Base-by-base conservation (phyloP, 2,888 invertebrate species). In the Dione vanillae region DNA sequence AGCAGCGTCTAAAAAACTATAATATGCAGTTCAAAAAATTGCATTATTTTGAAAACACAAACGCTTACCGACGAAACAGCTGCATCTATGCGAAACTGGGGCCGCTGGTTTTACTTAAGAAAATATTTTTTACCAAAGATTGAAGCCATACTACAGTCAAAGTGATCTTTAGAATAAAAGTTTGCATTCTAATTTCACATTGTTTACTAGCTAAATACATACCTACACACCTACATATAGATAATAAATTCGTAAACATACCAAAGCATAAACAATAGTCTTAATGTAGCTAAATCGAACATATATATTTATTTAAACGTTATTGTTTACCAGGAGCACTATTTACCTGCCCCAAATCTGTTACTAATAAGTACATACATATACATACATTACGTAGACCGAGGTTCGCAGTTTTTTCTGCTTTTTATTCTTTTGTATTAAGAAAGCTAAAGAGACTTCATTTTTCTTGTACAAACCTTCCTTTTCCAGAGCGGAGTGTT, bases 351-450 rank as follows among this genome's bases (percentile, higher is more conserved):
- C 47, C 70, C 41, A 67, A n/a, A 43, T 61, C 51, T 61, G 37
- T 43, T 49, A 35, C 49, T 61, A 51, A 65, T 65, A 67, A 65
- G 16, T 65, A 35, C 5, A 2, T 27, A 27, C 27, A 2, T 27
- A 27, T 27, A 27, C 27, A 27, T 27, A 27, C 40, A 58, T 52
- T 67, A 64, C 67, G 65, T 16, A 16, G 49, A 74, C 62, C 49
- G 58, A 67, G 54, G 65, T 74, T 72, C 70, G 72, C 65, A 41
- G 54, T 65, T 62, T 67, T 65, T 47, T 65, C 65, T 56, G 19
- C 54, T 59, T 70, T 65, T 58, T 70, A 65, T 43, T 67, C 67
- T 65, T 20, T 61, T 59, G 67, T 69, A 67, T 27, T 51, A 16
- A 40, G 27, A 16, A 16, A 0, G 37, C n/a, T 16, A 16, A 8